Conservation (phyloP, 2,797 vertebrate genomes). For the Enteromius paludinosus region DNA sequence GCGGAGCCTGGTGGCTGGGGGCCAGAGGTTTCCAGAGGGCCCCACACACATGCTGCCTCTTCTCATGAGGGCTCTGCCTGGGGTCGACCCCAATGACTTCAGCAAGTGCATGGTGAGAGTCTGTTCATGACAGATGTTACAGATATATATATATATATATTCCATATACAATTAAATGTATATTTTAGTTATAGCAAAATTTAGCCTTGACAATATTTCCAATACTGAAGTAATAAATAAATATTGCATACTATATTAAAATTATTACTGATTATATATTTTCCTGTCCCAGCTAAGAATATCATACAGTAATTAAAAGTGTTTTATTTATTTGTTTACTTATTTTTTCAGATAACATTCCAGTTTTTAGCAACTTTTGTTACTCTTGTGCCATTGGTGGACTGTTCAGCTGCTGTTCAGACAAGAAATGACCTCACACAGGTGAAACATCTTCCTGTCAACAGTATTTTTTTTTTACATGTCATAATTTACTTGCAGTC, state of each 20-base stretch:
- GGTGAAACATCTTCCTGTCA: slow-evolving; percentile 71
- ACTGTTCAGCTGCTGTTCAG: slow-evolving; percentile 91
- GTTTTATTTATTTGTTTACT: not conserved
- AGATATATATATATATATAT: too few relatives aligned
- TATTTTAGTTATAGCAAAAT: too few relatives aligned
- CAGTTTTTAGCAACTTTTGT: slow-evolving; percentile 99
- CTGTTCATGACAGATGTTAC: not conserved
- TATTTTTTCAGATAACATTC: slow-evolving; percentile 90
- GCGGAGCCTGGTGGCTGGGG: slow-evolving; percentile 91
- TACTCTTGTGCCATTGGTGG: slow-evolving; percentile 99
- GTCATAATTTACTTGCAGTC: not conserved
- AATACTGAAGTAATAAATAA: too few relatives aligned
- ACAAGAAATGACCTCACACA: slow-evolving; percentile 91
- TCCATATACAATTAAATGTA: too few relatives aligned
- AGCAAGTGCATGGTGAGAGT: slow-evolving; percentile 96
- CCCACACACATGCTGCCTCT: slow-evolving; percentile 97
- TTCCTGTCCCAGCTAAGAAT: not conserved
- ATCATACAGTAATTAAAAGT: not conserved
- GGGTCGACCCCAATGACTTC: slow-evolving; percentile 98
- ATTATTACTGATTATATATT: not conserved
- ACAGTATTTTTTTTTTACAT: not conserved
- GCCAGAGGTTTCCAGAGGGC: slow-evolving; percentile 90
- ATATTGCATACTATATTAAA: not conserved
- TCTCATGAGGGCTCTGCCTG: slow-evolving; percentile 95
- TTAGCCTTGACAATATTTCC: too few relatives aligned